phyloP scores from a whole-genome alignment of 2,797 vertebrate species.

The Alauda arvensis region DNA sequence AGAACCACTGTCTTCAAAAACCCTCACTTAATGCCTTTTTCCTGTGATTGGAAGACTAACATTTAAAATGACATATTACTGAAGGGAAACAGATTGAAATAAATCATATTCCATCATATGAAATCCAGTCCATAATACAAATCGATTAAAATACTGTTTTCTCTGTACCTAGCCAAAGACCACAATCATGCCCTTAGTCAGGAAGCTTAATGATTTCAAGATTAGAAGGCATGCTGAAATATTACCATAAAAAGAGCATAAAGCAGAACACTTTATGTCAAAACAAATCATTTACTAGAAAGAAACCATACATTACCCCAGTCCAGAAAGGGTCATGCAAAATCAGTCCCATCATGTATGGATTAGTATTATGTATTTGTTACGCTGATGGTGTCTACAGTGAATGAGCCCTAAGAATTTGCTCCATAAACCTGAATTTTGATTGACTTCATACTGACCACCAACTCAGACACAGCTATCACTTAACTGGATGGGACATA shows the following conservation, averaged over 20 bases:
- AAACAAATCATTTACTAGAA: background rate
- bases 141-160: background rate
- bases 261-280: background rate
- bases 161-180: background rate
- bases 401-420: background rate
- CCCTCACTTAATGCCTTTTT: background rate
- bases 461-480: background rate
- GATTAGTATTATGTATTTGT: background rate
- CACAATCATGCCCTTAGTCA: background rate
- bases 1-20: background rate
- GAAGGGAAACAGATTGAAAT: background rate
- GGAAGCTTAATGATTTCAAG: background rate
- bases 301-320: background rate
- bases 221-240: background rate
- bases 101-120: background rate
- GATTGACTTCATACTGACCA: background rate
- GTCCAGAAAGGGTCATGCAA: background rate
- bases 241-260: background rate
- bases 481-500: background rate
- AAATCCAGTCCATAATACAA: background rate
- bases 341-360: background rate
- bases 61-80: background rate
- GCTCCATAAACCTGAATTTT: background rate
- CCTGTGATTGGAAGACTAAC: background rate
- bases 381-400: background rate